Conservation (phyloP, 2,797 vertebrate genomes). For the Brotula barbata region DNA sequence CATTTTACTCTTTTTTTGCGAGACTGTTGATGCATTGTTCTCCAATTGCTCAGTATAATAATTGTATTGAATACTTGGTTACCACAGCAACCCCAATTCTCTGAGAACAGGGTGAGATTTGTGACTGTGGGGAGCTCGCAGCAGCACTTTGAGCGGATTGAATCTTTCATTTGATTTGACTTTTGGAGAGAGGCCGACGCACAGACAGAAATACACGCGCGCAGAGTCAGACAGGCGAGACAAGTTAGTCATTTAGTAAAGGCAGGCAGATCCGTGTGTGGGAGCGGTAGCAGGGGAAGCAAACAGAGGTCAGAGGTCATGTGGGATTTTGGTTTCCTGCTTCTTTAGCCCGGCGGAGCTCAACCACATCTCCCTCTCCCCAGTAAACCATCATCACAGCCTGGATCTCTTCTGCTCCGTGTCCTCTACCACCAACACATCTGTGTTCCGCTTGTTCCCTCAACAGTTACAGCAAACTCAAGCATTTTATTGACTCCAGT, state of each 20-base stretch:
- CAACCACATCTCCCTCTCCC: constrained; percentile 61
- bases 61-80: too few species aligned
- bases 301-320: constrained; percentile 70
- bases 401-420: constrained; percentile 37
- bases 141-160: too few species aligned
- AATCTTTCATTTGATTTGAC: too few species aligned
- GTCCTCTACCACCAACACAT: constrained; percentile 38
- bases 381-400: constrained; percentile 44
- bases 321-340: constrained; percentile 77
- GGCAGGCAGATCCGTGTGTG: constrained; percentile 61
- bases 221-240: constrained; percentile 32
- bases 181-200: neutral
- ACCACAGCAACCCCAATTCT: too few species aligned
- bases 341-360: constrained; percentile 63
- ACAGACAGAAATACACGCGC: constrained; percentile 29
- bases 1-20: too few species aligned
- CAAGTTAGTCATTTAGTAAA: constrained; percentile 48
- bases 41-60: too few species aligned
- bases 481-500: neutral
- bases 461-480: constrained; percentile 7
- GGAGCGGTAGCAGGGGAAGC: constrained; percentile 70
- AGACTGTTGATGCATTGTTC: too few species aligned
- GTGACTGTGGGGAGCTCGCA: too few species aligned
- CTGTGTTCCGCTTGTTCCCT: constrained; percentile 24
- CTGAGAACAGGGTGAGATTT: too few species aligned